Evolutionary conservation across 2,797 vertebrate genomes (phyloP), one percentile per base, ranked within the genome.

Genomic region (Anniella stebbinsi): DNA sequence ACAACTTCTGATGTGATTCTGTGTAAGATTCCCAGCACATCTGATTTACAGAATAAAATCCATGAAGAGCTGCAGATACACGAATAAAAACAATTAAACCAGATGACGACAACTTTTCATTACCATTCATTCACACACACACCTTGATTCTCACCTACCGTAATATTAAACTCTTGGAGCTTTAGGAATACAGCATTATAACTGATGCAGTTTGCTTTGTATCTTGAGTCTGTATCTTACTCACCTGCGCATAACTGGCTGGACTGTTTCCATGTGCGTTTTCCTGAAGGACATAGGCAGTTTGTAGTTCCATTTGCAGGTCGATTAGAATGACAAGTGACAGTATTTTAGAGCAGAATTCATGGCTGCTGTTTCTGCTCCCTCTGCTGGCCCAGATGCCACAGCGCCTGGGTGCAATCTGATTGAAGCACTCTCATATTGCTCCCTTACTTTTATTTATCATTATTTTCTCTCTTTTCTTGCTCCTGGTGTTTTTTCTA

Each of bases 311-410:
- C 3, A 1, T 67, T 1, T 8, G n/a, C n/a, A 83, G n/a, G 30
- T 92, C 75, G 69, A 51, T 1, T 45, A 36, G 10, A 21, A 67
- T 75, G 88, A 84, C 70, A 57, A 81, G 36, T 54, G 41, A 25
- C 70, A 85, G 25, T 70, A 77, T 78, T 23, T 63, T 15, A 33
- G 10, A 93, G 87, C 84, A 93, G 91, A 80, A 13, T 93, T 73
- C 51, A 88, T 88, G 85, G 4, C 9, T 45, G 72, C 45, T 88
- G 88, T 75, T 70, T 90, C 80, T 30, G 18, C 54, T 87, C 13
- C 4, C 15, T 86, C n/a, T 87, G 2, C 80, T 66, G 8, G 78
- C 83, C 84, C 57, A 48, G 15, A 28, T 13, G 11, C 84, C 90
- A 48, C 33, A 86, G 63, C 6, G 12, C 89, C 80, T 45, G 70